A percentile compares a stretch with the other conserved stretches of the same genome.
Conservation (phyloP, 2,113 vertebrate species). For the Chiloscyllium plagiosum region DNA sequence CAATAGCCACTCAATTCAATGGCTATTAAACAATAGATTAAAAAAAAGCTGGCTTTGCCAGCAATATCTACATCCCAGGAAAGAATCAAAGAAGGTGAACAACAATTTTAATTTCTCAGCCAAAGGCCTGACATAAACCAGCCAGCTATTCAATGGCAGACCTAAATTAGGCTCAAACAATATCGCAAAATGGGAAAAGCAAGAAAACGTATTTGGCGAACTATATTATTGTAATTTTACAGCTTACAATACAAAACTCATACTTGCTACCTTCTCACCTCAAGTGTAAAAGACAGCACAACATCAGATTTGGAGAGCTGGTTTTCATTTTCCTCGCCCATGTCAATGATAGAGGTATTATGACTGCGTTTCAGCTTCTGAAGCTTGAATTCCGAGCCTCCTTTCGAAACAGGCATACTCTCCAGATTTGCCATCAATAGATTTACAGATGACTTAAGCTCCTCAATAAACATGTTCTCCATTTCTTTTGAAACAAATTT, state of each 20-base stretch:
- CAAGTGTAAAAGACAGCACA: constrained; percentile 87
- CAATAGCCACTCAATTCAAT: no score
- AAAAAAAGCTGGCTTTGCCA: no score
- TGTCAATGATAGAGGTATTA: constrained; percentile 96
- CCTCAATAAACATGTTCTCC: constrained; percentile 95
- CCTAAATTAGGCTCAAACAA: not conserved
- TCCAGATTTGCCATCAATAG: constrained; percentile 97
- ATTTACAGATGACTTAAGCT: constrained; percentile 92
- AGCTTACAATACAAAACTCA: not conserved
- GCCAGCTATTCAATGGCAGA: not conserved
- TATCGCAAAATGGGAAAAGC: not conserved
- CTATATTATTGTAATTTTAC: not conserved
- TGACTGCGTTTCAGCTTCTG: constrained; percentile 96
- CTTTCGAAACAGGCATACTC: constrained; percentile 98
- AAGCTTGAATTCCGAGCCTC: constrained; percentile 90
- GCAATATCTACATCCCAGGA: no score
- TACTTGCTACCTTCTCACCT: constrained; percentile 63
- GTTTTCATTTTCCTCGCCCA: constrained; percentile 98
- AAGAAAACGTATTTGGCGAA: not conserved
- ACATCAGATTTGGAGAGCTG: constrained; percentile 96
- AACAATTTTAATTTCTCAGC: not conserved
- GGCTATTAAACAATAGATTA: no score
- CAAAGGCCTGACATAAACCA: not conserved
- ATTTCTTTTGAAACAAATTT: constrained; percentile 92
- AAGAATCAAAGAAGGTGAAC: not conserved